phyloP scores from a whole-genome alignment of 2,113 vertebrate species.

The Ageneiosus marmoratus region DNA sequence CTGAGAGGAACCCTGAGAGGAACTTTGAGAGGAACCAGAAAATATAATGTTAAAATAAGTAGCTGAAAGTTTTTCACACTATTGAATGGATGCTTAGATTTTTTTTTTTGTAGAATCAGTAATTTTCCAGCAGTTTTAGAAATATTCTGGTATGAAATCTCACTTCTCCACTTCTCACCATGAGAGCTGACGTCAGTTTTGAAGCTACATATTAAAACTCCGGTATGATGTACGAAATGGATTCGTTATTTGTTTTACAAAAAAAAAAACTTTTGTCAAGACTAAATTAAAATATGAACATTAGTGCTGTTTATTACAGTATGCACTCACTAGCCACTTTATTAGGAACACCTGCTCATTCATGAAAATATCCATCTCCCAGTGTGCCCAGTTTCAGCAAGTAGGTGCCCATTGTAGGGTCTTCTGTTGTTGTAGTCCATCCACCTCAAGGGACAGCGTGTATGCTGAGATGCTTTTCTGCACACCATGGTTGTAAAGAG shows the following conservation, averaged over 20 bases:
- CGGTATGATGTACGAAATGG: background rate
- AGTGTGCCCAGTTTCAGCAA: background rate
- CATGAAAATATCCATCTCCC: background rate
- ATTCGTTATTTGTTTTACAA: background rate
- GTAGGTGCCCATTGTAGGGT: background rate
- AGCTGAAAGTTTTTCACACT: background rate
- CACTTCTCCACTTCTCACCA: too few species aligned
- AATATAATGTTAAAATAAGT: too few species aligned
- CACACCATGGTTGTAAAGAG: background rate
- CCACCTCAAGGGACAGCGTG: background rate
- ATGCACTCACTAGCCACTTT: background rate
- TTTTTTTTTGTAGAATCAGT: background rate
- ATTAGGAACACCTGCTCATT: background rate
- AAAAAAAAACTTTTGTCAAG: background rate
- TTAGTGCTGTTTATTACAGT: background rate
- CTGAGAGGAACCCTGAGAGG: too few species aligned
- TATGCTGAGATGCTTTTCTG: background rate
- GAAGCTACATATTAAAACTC: background rate
- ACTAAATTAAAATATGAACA: background rate
- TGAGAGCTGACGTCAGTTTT: too few species aligned
- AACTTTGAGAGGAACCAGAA: too few species aligned
- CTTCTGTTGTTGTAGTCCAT: background rate
- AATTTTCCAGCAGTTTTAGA: background rate
- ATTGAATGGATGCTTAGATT: too few species aligned
- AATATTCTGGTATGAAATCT: background rate